Conservation (phyloP, 2,888 invertebrate genomes). For the Drosophila kuntzei region DNA sequence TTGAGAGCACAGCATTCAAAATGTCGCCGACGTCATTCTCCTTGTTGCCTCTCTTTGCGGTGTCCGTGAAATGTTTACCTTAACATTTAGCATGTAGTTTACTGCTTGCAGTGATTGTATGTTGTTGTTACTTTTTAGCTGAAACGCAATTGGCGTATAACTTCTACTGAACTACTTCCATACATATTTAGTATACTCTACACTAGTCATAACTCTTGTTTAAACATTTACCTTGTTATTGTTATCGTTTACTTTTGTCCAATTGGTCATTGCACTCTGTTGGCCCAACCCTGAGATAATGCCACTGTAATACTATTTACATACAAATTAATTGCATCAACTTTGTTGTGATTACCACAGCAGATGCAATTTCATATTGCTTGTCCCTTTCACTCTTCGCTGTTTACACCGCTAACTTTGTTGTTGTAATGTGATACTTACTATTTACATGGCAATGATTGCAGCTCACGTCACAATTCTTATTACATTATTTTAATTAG, state of each 20-base stretch:
- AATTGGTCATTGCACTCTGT: conserved; percentile 58
- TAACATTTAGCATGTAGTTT: conserved; percentile 50
- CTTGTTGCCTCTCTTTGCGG: conserved; percentile 1
- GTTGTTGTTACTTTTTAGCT: conserved; percentile 19
- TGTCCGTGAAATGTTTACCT: conserved; percentile 41
- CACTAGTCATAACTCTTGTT: conserved; percentile 26
- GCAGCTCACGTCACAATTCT: conserved; percentile 3
- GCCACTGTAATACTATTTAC: conserved; percentile 6
- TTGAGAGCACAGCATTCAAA: conserved; percentile 14
- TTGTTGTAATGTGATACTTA: conserved; percentile 11
- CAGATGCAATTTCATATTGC: conserved; percentile 10
- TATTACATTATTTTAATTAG: conserved; percentile 13
- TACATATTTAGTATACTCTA: neutral
- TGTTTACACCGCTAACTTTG: neutral
- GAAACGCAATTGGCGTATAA: conserved; percentile 37
- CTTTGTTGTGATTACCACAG: conserved; percentile 29
- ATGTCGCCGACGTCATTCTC: conserved; percentile 25
- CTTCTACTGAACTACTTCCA: neutral
- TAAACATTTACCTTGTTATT: conserved; percentile 26
- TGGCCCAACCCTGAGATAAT: conserved; percentile 24
- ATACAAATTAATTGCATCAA: conserved; percentile 22
- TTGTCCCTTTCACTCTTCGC: neutral
- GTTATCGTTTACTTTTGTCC: conserved; percentile 17
- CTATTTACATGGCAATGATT: neutral
- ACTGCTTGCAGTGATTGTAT: conserved; percentile 24